Conservation (phyloP, 2,113 vertebrate species). For the Pithys albifrons region DNA sequence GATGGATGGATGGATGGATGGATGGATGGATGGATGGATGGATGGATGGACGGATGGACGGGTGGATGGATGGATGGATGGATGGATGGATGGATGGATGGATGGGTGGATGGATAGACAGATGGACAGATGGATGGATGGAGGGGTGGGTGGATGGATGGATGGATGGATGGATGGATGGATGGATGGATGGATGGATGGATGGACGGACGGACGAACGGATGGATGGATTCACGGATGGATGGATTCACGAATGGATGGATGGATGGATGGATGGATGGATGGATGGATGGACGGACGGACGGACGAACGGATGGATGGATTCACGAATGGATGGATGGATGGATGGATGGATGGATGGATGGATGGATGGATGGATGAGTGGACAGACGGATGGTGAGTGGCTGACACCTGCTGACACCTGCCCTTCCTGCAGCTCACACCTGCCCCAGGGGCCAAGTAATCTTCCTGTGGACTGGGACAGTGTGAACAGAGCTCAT, state of each 20-base stretch:
- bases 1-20: too few relatives aligned
- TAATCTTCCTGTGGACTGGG: too few relatives aligned
- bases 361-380: neutral
- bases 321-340: neutral
- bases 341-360: neutral
- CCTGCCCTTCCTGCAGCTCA: too few relatives aligned
- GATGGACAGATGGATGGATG: too few relatives aligned
- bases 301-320: neutral
- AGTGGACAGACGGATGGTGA: neutral
- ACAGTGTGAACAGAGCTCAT: accelerated
- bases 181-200: too few relatives aligned
- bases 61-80: neutral
- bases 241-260: neutral
- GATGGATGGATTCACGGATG: neutral
- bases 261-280: neutral
- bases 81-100: neutral
- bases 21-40: neutral
- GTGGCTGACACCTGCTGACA: too few relatives aligned
- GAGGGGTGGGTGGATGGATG: too few relatives aligned
- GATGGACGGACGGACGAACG: neutral
- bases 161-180: too few relatives aligned
- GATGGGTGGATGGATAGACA: neutral
- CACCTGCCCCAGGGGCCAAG: neutral
- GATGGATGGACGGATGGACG: neutral
- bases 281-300: neutral